These are phyloP conservation scores for Drosophila micromelanica DNA, from an alignment of 1,140 invertebrate species.

Conservation along the genomic window DNA sequence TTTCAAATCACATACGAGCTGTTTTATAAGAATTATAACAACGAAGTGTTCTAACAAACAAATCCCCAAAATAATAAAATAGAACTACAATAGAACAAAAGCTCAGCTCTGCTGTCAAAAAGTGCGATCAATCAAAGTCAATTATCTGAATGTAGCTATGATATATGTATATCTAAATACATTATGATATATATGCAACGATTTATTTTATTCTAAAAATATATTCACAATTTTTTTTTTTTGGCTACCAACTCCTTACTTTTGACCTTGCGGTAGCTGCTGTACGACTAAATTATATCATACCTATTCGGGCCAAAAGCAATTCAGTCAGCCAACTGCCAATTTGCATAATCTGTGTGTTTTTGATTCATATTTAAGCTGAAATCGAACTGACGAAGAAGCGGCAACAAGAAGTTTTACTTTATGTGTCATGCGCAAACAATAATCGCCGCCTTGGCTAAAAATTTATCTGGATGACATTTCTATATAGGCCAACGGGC, in stretches of 20 bases:
- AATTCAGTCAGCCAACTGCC: conserved; percentile 39
- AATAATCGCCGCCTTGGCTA: conserved; percentile 9
- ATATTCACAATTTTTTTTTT: background rate
- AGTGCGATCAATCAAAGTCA: conserved; percentile 3
- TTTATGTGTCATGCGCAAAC: conserved; percentile 55
- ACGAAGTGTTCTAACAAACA: background rate
- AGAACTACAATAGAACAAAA: too few species aligned
- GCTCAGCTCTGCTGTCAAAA: background rate
- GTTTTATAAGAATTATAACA: background rate
- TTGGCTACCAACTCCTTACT: background rate
- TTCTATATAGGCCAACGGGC: conserved; percentile 32
- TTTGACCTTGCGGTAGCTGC: conserved; percentile 29
- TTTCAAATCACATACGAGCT: too few species aligned
- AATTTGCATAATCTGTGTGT: conserved; percentile 70
- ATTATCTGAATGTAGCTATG: background rate
- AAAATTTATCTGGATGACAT: conserved; percentile 31
- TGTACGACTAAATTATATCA: conserved; percentile 30
- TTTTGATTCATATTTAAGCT: conserved; percentile 56
- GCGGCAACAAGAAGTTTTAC: conserved; percentile 56
- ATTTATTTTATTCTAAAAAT: background rate
- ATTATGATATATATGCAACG: too few species aligned
- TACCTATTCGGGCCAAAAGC: conserved; percentile 23
- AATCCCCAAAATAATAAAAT: background rate
- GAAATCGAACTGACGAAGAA: conserved; percentile 59
- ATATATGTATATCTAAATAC: background rate